Evolutionary conservation across 2,113 vertebrate genomes (phyloP), one percentile per base, ranked within the genome.

Genomic region (Coryphaenoides rupestris): DNA sequence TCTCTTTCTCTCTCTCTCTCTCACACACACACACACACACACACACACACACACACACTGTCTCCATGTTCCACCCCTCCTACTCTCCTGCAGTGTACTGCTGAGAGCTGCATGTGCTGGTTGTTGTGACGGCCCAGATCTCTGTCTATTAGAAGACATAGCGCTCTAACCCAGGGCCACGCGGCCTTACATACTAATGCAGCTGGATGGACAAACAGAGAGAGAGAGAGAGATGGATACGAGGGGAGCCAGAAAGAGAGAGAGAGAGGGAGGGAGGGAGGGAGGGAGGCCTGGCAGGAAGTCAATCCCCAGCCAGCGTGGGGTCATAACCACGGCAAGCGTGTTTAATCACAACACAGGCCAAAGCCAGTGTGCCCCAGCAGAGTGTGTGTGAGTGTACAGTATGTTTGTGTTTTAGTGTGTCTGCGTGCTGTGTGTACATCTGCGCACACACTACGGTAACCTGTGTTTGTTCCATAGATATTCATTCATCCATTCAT

Each of bases 61-160:
- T 5, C 54, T 55, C 13, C 24, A 10, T 28, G 3, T 2, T 28
- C 23, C 56, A n/a, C 16, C 22, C 24, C 23, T 58, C 22, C 73
- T 68, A 65, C 66, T 50, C 47, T 50, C 47, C 47, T n/a, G 47
- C 47, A 13, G 66, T 66, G 70, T 75, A 63, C 66, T 57, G 65
- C 62, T 66, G 61, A 74, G 83, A 85, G 77, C 80, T 83, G 71
- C 71, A 83, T 72, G 83, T 80, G 83, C 77, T 74, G 80, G 81
- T 82, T 72, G 75, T 73, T 83, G 85, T 80, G 82, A 87, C 86
- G 86, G 83, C 73, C 86, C 84, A 86, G 85, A 89, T 84, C 80
- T 89, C 76, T 72, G 76, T 79, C 83, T 86, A 89, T 87, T 87
- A 87, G 76, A 79, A 84, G 84, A 89, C 83, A 85, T 85, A 84